Conservation (phyloP, 2,888 invertebrate genomes). For the Candidula unifasciata region DNA sequence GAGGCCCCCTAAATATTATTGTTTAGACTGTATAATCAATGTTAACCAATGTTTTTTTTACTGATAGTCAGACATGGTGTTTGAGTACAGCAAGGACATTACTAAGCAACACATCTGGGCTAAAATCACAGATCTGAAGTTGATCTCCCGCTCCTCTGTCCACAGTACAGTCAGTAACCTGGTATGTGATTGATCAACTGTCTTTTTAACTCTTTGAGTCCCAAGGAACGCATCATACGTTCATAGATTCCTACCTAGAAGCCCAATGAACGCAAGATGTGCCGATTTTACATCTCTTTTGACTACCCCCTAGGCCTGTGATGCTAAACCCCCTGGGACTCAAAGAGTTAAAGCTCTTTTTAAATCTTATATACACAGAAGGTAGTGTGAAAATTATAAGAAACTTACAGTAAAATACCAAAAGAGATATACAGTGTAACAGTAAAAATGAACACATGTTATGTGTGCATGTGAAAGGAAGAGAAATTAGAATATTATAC, state of each 20-base stretch:
- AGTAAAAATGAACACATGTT: too few relatives aligned
- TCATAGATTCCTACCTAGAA: too few relatives aligned
- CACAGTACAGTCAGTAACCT: conserved; percentile 38
- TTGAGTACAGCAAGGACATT: conserved; percentile 62
- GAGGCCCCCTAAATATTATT: too few relatives aligned
- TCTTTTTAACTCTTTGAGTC: neutral
- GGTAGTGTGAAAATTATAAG: neutral
- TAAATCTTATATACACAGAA: too few relatives aligned
- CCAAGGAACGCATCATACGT: too few relatives aligned
- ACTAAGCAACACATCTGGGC: conserved; percentile 69
- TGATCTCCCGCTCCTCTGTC: conserved; percentile 79
- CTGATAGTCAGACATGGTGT: conserved; percentile 66
- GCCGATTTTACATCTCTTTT: too few relatives aligned
- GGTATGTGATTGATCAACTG: conserved; percentile 28
- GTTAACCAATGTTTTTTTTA: neutral
- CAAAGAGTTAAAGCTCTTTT: too few relatives aligned
- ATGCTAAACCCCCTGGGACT: too few relatives aligned
- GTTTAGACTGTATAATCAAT: neutral
- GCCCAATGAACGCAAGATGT: too few relatives aligned
- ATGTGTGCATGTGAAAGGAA: too few relatives aligned
- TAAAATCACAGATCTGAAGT: conserved; percentile 82
- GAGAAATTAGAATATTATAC: neutral
- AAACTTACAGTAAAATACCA: neutral
- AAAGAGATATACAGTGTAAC: too few relatives aligned
- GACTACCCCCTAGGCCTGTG: too few relatives aligned